Conservation (phyloP, 2,797 vertebrate species). For the Chromobotia macracanthus region DNA sequence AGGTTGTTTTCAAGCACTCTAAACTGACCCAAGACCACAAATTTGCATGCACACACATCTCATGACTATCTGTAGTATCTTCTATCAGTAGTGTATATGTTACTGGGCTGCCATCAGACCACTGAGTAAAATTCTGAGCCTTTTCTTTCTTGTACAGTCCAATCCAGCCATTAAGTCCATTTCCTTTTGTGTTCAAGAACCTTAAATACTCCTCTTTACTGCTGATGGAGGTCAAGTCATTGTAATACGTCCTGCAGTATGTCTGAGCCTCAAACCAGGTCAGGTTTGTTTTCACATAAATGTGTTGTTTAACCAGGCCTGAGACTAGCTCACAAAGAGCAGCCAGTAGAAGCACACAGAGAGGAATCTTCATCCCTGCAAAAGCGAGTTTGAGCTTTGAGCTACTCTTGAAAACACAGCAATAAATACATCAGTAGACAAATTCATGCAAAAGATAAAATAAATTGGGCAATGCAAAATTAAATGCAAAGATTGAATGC, state of each 20-base stretch:
- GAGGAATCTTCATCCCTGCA: not conserved
- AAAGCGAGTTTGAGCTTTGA: not conserved
- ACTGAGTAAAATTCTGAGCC: not conserved
- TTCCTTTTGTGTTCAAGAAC: not conserved
- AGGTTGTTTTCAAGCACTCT: not conserved
- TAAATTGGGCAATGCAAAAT: not conserved
- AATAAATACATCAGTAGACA: not conserved
- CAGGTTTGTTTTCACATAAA: accelerated
- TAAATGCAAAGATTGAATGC: not conserved
- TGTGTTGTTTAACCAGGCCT: not conserved
- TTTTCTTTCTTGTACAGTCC: constrained; percentile 18
- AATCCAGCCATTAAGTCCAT: not conserved
- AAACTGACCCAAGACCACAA: not conserved
- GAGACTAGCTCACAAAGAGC: constrained; percentile 6
- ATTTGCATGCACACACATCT: not conserved
- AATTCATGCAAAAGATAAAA: constrained; percentile 5
- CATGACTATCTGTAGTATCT: accelerated
- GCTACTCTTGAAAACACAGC: not conserved
- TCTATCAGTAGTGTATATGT: accelerated
- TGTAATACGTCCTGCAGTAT: not conserved
- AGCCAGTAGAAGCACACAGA: constrained; percentile 19
- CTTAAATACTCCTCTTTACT: not conserved
- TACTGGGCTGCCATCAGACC: constrained; percentile 35
- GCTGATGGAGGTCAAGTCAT: not conserved
- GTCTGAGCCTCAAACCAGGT: constrained; percentile 13